Evolutionary conservation across 2,113 vertebrate species (phyloP), one percentile per base, ranked within the genome.

Genomic region (Isurus oxyrinchus): DNA sequence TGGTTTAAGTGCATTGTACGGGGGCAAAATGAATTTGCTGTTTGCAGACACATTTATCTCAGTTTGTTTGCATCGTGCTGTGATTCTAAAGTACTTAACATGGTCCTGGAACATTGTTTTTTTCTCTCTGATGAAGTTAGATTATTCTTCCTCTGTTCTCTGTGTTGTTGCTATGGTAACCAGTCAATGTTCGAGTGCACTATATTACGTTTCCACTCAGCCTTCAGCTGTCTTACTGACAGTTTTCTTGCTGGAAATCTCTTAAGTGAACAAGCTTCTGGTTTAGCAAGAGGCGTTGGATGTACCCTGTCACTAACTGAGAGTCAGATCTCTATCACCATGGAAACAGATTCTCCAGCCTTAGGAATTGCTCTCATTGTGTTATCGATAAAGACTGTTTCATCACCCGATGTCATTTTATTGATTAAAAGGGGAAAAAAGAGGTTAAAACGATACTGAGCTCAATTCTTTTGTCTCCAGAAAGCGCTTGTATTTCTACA

Each of bases 151-250:
- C 35, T 55, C 88, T 61, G 27, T 55, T 87, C 19, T 6, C 87
- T 88, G 49, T 88, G 19, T 57, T 91, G 88, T 91, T 59, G 55
- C 88, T 91, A 35, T 91, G 88, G 88, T 27, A 91, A 91, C 31
- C 5, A 8, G 88, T 91, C 35, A 57, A 31, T 35, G 88, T 27
- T 59, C 55, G 11, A 55, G 49, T n/a, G 49, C 25, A 11, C 86
- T 88, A 25, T 88, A 25, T 88, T 88, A 88, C 40, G 8, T 88
- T 88, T 88, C 49, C 13, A 88, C 25, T 55, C 49, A 88, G 86
- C 86, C 49, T 27, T 27, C 8, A 91, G 87, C 27, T 35, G 31
- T 5, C 31, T 49, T 19, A 53, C 88, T 35, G 55, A 88, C 23
- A 55, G 21, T 23, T 23, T 35, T 25, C 49, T 27, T 5, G 23